A percentile compares a stretch with the other conserved stretches of the same genome.
These are phyloP conservation scores for Sinella curviseta DNA, from an alignment of 1,140 invertebrate genomes.

Conservation along the genomic window DNA sequence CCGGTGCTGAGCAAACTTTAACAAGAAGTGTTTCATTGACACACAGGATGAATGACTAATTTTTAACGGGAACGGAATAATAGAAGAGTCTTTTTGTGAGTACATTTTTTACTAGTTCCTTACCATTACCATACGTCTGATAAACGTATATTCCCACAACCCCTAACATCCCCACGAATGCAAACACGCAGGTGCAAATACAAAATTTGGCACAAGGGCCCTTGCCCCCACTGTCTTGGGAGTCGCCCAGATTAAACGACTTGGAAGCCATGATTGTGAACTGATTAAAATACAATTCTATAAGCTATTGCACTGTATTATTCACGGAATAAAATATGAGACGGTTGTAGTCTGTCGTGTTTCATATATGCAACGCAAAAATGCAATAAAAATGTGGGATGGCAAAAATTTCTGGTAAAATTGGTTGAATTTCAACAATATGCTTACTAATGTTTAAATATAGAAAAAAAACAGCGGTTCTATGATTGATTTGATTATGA, in stretches of 20 bases:
- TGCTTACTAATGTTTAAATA: too few species aligned
- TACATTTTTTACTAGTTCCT: not conserved
- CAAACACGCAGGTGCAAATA: not conserved
- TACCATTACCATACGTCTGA: not conserved
- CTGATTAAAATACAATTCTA: not conserved
- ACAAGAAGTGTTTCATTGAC: not conserved
- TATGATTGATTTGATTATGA: too few species aligned
- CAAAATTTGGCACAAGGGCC: slow-evolving; percentile 31
- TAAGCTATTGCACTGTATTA: too few species aligned
- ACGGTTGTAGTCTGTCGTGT: too few species aligned
- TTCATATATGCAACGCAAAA: too few species aligned
- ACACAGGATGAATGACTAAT: too few species aligned
- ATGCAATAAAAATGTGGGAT: too few species aligned
- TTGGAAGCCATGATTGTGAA: slow-evolving; percentile 34
- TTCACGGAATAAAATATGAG: too few species aligned
- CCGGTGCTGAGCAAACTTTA: slow-evolving; percentile 37
- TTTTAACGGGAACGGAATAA: too few species aligned
- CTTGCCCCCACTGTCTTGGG: slow-evolving; percentile 5
- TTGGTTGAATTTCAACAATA: too few species aligned
- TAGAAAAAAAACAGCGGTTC: too few species aligned
- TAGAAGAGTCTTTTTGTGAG: not conserved
- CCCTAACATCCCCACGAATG: not conserved
- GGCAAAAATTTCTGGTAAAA: too few species aligned
- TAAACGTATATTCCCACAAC: slow-evolving; percentile 6
- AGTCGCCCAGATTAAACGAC: slow-evolving; percentile 37